These are phyloP conservation scores for Hypena proboscidalis DNA, from an alignment of 2,888 invertebrate genomes.

Conservation along the genomic window DNA sequence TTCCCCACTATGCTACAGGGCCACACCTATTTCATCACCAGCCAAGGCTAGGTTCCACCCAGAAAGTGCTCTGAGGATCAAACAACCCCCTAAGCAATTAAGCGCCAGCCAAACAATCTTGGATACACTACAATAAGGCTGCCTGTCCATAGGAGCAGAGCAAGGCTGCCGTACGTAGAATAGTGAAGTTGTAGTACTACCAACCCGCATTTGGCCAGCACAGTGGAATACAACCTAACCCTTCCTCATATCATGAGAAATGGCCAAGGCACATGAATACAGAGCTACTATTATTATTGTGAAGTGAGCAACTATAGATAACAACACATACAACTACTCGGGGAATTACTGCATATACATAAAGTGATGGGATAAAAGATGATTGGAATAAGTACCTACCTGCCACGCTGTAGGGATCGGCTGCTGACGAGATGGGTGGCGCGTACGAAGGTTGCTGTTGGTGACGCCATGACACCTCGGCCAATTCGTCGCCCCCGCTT, in stretches of 20 bases:
- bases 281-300: neutral
- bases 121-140: no score
- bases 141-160: no score
- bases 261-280: neutral
- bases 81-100: no score
- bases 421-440: conserved; percentile 88
- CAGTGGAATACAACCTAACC: no score
- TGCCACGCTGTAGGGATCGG: conserved; percentile 90
- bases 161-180: no score
- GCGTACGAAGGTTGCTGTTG: conserved; percentile 87
- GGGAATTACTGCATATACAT: conserved; percentile 5
- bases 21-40: no score
- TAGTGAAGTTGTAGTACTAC: no score
- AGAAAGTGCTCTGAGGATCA: no score
- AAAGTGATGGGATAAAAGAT: neutral
- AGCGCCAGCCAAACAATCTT: no score
- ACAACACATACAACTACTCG: conserved; percentile 5
- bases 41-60: no score
- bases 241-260: neutral
- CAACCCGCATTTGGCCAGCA: no score
- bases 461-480: conserved; percentile 90
- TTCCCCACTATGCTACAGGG: no score
- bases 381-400: conserved; percentile 70
- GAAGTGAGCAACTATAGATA: conserved; percentile 11
- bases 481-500: conserved; percentile 89